Evolutionary conservation across 2,113 vertebrate genomes (phyloP), one percentile per base, ranked within the genome.

Genomic region (Notarius lentiginosus): DNA sequence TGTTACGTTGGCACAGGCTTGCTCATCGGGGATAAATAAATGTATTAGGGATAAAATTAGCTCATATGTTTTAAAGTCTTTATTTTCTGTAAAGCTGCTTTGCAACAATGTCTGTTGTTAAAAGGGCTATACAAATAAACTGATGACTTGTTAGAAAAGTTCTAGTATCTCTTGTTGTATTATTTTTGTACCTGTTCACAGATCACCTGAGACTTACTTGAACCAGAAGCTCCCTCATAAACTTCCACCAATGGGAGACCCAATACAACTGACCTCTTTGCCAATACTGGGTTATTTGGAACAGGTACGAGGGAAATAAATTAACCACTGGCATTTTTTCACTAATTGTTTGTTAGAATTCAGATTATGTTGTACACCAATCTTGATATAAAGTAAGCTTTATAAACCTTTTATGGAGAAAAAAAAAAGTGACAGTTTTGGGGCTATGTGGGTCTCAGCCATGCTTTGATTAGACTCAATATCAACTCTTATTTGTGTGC

Each of bases 261-360:
- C 97, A 22, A 77, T 97, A n/a, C 41, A 88, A 17, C 95, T 98
- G 87, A 97, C 96, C 22, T 95, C 95, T 61, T 96, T 99, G 86
- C 98, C 98, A 86, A 93, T 95, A 53, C 84, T 96, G 90, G 98
- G 98, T 90, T 99, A 99, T 91, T 93, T 99, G 90, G 97, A 99
- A 92, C 98, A 99, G 95, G 97, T 97, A 85, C 85, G 86, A 84
- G 60, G 34, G 7, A 41, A 79, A 27, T 22, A 11, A 72, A n/a
- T 41, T 18, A 75, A 27, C 24, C 22, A 47, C 20, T 58, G 20
- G 55, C 30, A 18, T 61, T 77, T 49, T 70, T 55, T 79, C 7
- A 22, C 30, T 15, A 63, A 76, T 15, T 82, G 12, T 17, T 60
- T 12, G 41, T 55, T 55, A 60, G 27, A 56, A 79, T 15, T 53